Percentiles rank a stretch among this genome's conserved stretches.
Evolutionary conservation across 1,140 invertebrate genomes (phyloP).

Genomic region (Adoxophyes honmai): DNA sequence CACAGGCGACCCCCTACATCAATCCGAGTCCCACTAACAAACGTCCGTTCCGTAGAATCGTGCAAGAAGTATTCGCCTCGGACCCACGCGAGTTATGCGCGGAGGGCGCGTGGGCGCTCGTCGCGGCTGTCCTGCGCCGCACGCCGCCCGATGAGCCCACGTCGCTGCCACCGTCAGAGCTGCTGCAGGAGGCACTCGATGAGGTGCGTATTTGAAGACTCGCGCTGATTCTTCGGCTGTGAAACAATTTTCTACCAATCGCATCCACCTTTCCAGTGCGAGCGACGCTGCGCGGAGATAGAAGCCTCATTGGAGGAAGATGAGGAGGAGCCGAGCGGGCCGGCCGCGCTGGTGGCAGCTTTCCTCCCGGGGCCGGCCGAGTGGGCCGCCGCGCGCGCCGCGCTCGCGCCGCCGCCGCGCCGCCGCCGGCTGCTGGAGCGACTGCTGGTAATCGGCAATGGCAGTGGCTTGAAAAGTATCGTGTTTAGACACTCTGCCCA

Average conservation of each 20-base stretch:
- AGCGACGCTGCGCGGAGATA: conserved; percentile 18
- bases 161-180: conserved; percentile 1
- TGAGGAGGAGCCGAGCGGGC: neutral
- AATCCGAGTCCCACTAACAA: no score
- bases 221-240: no score
- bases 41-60: conserved; percentile 16
- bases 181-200: neutral
- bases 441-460: neutral
- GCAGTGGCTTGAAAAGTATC: no score
- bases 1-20: no score
- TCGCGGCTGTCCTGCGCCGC: conserved; percentile 22
- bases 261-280: conserved; percentile 14
- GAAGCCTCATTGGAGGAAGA: conserved; percentile 15
- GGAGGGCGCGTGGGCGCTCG: conserved; percentile 19
- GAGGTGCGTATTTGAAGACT: conserved; percentile 8
- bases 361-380: conserved; percentile 33
- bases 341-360: conserved; percentile 15
- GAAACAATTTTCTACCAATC: no score
- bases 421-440: conserved; percentile 15
- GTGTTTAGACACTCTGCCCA: no score
- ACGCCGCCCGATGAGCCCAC: conserved; percentile 6
- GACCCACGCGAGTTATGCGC: neutral
- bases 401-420: conserved; percentile 21
- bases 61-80: conserved; percentile 13
- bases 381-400: conserved; percentile 36